Conservation (phyloP, 2,113 vertebrate genomes). For the Esox niger region DNA sequence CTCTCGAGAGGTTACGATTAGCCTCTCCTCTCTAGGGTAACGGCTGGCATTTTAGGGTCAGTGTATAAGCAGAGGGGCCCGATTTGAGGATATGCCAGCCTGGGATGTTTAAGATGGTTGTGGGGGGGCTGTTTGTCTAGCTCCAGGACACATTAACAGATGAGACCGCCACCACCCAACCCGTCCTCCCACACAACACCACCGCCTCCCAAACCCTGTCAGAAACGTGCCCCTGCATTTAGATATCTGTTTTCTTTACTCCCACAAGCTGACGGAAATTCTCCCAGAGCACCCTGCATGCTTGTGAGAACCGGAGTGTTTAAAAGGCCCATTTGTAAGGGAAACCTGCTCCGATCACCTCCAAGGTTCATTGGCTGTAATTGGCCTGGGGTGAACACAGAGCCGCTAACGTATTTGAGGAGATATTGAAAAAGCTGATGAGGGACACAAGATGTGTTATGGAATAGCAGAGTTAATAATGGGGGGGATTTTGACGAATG, state of each 20-base stretch:
- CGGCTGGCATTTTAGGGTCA: slow-evolving; percentile 46
- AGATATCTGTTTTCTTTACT: slow-evolving; percentile 60
- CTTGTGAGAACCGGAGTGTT: slow-evolving; percentile 33
- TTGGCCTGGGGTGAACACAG: slow-evolving; percentile 67
- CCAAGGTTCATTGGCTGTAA: slow-evolving; percentile 68
- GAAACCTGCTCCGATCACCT: slow-evolving; percentile 59
- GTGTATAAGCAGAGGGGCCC: slow-evolving; percentile 43
- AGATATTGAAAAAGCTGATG: slow-evolving; percentile 77
- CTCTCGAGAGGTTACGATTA: too few relatives aligned
- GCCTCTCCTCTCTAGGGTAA: too few relatives aligned
- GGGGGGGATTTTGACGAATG: slow-evolving; percentile 77
- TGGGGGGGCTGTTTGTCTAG: background rate
- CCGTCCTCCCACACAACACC: slow-evolving; percentile 9
- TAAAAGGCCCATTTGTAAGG: slow-evolving; percentile 64
- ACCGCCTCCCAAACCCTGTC: slow-evolving; percentile 23
- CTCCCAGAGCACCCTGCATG: slow-evolving; percentile 46
- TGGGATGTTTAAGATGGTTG: background rate
- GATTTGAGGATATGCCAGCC: background rate
- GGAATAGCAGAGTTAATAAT: slow-evolving; percentile 77
- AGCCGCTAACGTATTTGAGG: slow-evolving; percentile 71
- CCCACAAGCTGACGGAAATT: slow-evolving; percentile 54
- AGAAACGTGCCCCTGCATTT: slow-evolving; percentile 71
- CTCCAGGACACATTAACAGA: slow-evolving; percentile 25
- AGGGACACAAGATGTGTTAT: slow-evolving; percentile 73
- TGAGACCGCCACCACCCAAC: slow-evolving; percentile 16